Conservation (phyloP, 2,888 invertebrate genomes). For the Oxycera nigricornis region DNA sequence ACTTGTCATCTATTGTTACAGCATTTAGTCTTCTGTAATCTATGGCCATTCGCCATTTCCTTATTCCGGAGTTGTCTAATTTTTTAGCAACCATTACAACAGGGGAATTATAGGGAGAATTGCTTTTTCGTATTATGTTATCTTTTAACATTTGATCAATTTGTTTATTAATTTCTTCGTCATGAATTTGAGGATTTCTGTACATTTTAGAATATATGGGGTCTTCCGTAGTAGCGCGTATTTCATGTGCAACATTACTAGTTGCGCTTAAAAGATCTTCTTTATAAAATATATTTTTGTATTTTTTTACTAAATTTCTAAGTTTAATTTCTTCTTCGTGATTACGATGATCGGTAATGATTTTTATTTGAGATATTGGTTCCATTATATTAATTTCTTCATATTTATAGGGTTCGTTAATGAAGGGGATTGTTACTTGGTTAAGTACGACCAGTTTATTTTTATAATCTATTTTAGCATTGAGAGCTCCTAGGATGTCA, state of each 20-base stretch:
- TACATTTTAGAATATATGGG: slow-evolving; percentile 20
- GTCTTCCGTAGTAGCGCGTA: background rate
- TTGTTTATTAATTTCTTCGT: slow-evolving; percentile 2
- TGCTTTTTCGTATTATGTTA: slow-evolving; percentile 16
- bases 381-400: background rate
- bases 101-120: background rate
- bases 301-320: background rate
- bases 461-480: background rate
- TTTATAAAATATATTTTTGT: slow-evolving; percentile 1
- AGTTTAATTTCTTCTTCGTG: background rate
- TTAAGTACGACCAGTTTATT: background rate
- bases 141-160: slow-evolving; percentile 4
- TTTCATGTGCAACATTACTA: background rate
- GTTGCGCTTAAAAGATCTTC: background rate
- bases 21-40: slow-evolving; percentile 21
- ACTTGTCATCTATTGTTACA: background rate
- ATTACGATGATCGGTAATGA: background rate
- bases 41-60: slow-evolving; percentile 4
- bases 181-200: background rate
- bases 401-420: background rate
- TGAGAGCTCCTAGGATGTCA: background rate
- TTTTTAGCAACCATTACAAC: background rate
- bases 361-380: background rate
- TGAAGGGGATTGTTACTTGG: background rate
- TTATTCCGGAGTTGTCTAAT: background rate